phyloP scores from a whole-genome alignment of 2,113 vertebrate genomes.

The Tauraco erythrolophus region DNA sequence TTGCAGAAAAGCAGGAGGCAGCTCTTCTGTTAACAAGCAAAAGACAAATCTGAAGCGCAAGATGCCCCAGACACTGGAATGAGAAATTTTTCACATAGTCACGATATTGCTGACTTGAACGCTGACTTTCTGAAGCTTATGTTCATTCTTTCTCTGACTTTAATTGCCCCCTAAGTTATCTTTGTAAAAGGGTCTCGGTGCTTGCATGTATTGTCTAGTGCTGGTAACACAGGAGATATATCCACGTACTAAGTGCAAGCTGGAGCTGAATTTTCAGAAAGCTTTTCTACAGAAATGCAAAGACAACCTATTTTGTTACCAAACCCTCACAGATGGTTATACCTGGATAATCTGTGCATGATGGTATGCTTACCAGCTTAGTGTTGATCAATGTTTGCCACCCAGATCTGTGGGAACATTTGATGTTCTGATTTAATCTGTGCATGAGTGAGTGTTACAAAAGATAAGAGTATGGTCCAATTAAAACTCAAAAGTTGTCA shows the following conservation, averaged over 20 bases:
- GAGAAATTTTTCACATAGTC: not conserved
- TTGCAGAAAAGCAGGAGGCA: not conserved
- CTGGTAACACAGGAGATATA: not conserved
- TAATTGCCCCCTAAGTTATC: not conserved
- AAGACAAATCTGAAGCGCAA: not conserved
- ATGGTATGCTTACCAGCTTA: not conserved
- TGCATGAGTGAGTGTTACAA: not conserved
- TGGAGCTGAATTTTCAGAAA: not conserved
- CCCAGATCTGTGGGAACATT: conserved; percentile 38
- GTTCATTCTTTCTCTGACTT: not conserved
- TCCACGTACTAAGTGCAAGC: not conserved
- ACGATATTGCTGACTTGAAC: not conserved
- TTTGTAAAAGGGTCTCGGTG: not conserved
- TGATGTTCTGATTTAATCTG: conserved; percentile 5
- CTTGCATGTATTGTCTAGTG: not conserved
- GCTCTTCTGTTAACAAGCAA: not conserved
- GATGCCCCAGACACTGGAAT: not conserved
- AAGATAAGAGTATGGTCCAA: not conserved
- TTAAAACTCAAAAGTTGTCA: not conserved
- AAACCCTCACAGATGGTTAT: not conserved
- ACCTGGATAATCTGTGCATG: not conserved
- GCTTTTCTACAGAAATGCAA: not conserved
- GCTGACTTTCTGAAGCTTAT: not conserved
- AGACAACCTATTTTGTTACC: not conserved
- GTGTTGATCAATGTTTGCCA: not conserved